Percentiles rank a stretch among this genome's conserved stretches.
These are phyloP conservation scores for Phrynosoma blainvillii DNA, from an alignment of 2,113 vertebrate genomes.

Conservation along the genomic window DNA sequence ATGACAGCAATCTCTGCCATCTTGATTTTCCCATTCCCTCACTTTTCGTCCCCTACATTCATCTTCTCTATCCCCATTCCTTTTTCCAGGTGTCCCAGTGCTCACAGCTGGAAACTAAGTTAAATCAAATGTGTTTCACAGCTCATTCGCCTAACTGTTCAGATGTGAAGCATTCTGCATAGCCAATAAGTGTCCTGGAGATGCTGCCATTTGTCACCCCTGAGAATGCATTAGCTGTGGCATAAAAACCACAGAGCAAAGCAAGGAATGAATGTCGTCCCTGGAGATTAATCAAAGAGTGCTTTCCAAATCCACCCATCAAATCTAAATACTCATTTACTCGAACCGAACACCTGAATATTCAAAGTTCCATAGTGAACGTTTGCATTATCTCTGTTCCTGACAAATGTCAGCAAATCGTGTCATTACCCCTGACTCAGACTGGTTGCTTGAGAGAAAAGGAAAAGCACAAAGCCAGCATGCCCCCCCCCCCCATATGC, in stretches of 20 bases:
- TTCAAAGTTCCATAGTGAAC: slow-evolving; percentile 16
- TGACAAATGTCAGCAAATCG: background rate
- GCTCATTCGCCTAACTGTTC: slow-evolving; percentile 22
- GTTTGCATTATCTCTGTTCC: background rate
- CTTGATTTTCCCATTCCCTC: background rate
- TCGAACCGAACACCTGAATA: slow-evolving; percentile 19
- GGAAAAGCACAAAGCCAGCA: background rate
- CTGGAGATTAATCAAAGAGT: slow-evolving; percentile 35
- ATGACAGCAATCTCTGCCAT: background rate
- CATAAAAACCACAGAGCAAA: slow-evolving; percentile 19
- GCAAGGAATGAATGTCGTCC: slow-evolving; percentile 3
- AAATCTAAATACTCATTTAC: slow-evolving; percentile 32
- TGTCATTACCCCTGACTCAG: background rate
- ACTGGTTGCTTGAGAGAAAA: background rate
- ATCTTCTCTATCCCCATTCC: background rate
- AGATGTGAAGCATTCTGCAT: slow-evolving; percentile 23
- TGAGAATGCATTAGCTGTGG: slow-evolving; percentile 11
- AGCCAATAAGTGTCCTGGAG: slow-evolving; percentile 35
- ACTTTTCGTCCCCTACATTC: background rate
- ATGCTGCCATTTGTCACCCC: slow-evolving; percentile 34
- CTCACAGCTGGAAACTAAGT: slow-evolving; percentile 14
- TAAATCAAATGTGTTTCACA: slow-evolving; percentile 42
- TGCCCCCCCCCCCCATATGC: background rate
- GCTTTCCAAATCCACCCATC: slow-evolving; percentile 16
- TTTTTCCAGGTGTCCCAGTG: slow-evolving; percentile 1